A percentile compares a stretch with the other conserved stretches of the same genome.
These are phyloP conservation scores for Lordiphosa fenestrarum DNA, from an alignment of 2,888 invertebrate species.

Conservation along the genomic window DNA sequence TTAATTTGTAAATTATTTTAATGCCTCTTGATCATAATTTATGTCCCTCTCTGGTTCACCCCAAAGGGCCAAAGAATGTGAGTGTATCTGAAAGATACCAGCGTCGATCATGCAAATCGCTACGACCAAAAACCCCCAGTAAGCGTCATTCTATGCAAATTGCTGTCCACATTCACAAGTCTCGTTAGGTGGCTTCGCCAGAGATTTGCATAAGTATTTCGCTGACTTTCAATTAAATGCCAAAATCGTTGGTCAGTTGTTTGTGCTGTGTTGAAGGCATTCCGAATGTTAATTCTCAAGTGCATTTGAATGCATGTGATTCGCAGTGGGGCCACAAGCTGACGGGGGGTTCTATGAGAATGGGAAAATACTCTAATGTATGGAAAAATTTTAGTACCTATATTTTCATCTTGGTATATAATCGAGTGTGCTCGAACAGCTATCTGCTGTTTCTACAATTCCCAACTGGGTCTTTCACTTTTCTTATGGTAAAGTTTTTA, in stretches of 20 bases:
- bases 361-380: slow-evolving; percentile 6
- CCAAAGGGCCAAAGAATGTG: slow-evolving; percentile 5
- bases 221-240: slow-evolving; percentile 67
- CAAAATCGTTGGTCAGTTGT: slow-evolving; percentile 61
- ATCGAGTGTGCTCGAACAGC: no score
- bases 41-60: slow-evolving; percentile 25
- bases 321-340: slow-evolving; percentile 20
- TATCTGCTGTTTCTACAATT: no score
- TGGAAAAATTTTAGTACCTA: no score
- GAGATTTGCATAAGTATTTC: slow-evolving; percentile 73
- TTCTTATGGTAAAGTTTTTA: no score
- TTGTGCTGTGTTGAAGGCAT: slow-evolving; percentile 45
- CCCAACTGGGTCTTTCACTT: no score
- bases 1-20: slow-evolving; percentile 77
- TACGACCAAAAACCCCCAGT: slow-evolving; percentile 12
- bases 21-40: slow-evolving; percentile 63
- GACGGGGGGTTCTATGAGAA: not conserved
- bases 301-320: slow-evolving; percentile 70
- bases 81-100: slow-evolving; percentile 17
- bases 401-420: no score
- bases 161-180: slow-evolving; percentile 16
- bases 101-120: slow-evolving; percentile 53
- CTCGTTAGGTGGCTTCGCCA: slow-evolving; percentile 50
- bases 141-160: slow-evolving; percentile 66
- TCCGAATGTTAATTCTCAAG: slow-evolving; percentile 76